Conservation (phyloP, 2,113 vertebrate genomes). For the Saccopteryx leptura region DNA sequence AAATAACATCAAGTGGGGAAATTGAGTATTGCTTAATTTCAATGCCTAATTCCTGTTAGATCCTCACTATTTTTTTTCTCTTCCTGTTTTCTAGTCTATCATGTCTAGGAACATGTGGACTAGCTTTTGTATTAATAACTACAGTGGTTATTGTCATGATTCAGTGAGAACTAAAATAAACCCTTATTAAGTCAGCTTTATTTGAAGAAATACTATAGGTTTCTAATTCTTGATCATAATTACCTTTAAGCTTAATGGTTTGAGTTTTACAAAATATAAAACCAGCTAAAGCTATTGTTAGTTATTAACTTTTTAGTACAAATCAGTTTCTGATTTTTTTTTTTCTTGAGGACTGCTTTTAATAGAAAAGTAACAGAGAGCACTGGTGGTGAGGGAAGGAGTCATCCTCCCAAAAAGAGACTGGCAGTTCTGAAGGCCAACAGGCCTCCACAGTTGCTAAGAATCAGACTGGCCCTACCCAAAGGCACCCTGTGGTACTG, state of each 20-base stretch:
- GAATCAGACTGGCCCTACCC: background rate
- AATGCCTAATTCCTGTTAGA: background rate
- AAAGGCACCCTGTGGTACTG: no score
- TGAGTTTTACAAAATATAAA: slow-evolving; percentile 30
- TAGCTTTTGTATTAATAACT: background rate
- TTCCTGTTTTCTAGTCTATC: background rate
- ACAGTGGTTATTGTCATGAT: background rate
- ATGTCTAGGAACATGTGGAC: background rate
- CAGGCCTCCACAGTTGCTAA: background rate
- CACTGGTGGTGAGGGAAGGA: background rate
- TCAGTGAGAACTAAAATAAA: background rate
- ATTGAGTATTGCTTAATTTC: background rate
- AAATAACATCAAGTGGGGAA: background rate
- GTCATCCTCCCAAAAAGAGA: background rate
- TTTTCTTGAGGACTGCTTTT: background rate
- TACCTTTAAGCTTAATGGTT: background rate
- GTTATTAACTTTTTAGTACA: background rate
- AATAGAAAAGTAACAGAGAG: background rate
- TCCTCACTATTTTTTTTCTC: background rate
- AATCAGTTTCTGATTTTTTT: background rate
- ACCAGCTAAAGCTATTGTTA: background rate
- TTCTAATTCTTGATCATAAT: background rate
- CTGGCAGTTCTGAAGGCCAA: no score
- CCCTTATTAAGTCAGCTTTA: background rate
- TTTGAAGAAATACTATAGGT: background rate